Conservation (phyloP, 2,888 invertebrate genomes). For the Ochropacha duplaris region DNA sequence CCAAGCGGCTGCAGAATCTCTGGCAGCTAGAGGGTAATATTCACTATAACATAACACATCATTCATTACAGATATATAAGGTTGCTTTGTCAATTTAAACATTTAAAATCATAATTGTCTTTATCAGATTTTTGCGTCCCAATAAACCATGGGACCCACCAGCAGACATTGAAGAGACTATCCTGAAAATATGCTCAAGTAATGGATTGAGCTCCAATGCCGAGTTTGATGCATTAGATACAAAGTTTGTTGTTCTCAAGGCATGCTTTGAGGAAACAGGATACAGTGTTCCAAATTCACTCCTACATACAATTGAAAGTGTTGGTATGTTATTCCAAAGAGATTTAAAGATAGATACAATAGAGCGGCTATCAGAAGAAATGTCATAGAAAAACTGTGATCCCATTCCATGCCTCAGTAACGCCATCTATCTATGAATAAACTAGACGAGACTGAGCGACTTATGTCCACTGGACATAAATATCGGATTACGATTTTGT, state of each 20-base stretch:
- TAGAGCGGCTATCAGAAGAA: too few species aligned
- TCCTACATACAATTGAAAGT: slow-evolving; percentile 88
- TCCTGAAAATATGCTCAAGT: slow-evolving; percentile 84
- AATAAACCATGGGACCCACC: slow-evolving; percentile 90
- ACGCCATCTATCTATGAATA: too few species aligned
- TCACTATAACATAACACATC: slow-evolving; percentile 8
- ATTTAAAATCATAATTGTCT: not conserved
- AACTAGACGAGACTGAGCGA: too few species aligned
- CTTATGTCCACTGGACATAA: too few species aligned
- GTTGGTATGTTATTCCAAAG: slow-evolving; percentile 86
- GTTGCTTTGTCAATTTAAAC: not conserved
- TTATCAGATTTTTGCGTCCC: slow-evolving; percentile 88
- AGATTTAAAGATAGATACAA: too few species aligned
- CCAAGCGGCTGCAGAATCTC: slow-evolving; percentile 83
- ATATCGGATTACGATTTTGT: too few species aligned
- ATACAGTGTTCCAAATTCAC: slow-evolving; percentile 91
- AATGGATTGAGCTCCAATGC: slow-evolving; percentile 76
- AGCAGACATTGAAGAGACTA: slow-evolving; percentile 82
- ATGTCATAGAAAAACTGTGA: too few species aligned
- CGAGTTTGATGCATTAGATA: slow-evolving; percentile 71
- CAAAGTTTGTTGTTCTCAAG: slow-evolving; percentile 87
- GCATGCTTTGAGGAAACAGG: slow-evolving; percentile 88
- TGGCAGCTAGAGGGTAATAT: slow-evolving; percentile 87
- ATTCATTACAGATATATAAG: not conserved
- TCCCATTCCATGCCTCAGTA: too few species aligned